phyloP scores from a whole-genome alignment of 2,797 vertebrate species.

The Jordanella pulchra region DNA sequence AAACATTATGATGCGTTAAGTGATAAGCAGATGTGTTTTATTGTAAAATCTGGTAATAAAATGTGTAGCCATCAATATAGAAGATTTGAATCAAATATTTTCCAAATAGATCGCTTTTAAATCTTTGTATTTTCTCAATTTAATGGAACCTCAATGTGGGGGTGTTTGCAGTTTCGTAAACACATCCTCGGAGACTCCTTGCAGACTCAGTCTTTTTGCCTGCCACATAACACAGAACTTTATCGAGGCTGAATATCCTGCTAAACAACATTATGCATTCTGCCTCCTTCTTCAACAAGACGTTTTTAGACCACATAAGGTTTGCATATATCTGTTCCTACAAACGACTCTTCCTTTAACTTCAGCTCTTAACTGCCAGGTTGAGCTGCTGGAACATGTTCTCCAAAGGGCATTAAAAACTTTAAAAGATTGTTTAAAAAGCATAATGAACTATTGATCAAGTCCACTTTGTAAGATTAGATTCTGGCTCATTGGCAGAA shows the following conservation, averaged over 20 bases:
- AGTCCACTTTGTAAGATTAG: not conserved
- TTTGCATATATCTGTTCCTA: slow-evolving; percentile 30
- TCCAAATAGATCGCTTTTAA: slow-evolving; percentile 6
- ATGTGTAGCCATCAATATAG: not conserved
- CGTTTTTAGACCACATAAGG: slow-evolving; percentile 41
- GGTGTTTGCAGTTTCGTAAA: slow-evolving; percentile 36
- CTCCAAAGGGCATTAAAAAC: not conserved
- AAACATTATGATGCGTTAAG: slow-evolving; percentile 5
- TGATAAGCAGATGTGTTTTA: slow-evolving; percentile 6
- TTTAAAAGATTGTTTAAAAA: not conserved
- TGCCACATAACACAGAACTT: slow-evolving; percentile 50
- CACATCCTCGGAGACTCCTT: slow-evolving; percentile 45
- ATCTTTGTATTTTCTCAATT: slow-evolving; percentile 17
- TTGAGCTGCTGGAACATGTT: slow-evolving; percentile 15
- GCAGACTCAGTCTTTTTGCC: slow-evolving; percentile 49
- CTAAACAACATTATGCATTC: slow-evolving; percentile 41
- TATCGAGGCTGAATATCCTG: slow-evolving; percentile 50
- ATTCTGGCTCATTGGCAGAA: not conserved
- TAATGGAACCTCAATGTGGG: slow-evolving; percentile 26
- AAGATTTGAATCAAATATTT: slow-evolving; percentile 4
- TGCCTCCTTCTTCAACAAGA: slow-evolving; percentile 64
- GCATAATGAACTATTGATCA: no score
- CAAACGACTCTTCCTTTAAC: slow-evolving; percentile 15
- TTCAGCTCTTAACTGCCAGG: slow-evolving; percentile 18
- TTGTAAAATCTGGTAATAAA: slow-evolving; percentile 18